Evolutionary conservation across 2,888 invertebrate species (phyloP).

Genomic region (Papilio elwesi): DNA sequence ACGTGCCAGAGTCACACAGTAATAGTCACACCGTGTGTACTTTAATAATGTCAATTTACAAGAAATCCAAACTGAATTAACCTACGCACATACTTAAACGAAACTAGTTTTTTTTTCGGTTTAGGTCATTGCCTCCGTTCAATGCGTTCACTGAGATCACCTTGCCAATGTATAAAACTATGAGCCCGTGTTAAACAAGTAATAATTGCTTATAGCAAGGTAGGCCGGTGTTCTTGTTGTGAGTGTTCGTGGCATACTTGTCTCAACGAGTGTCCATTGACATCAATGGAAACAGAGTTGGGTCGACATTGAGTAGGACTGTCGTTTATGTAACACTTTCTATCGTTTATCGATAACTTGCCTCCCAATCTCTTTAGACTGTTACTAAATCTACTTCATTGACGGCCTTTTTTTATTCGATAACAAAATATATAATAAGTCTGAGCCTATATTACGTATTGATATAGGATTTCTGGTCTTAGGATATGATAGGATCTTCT

Average conservation of each 20-base stretch:
- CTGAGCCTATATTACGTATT: too few species aligned
- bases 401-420: too few species aligned
- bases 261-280: conserved; percentile 54
- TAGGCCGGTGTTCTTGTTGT: conserved; percentile 59
- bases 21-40: background rate
- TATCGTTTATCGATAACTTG: background rate
- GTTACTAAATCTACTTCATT: background rate
- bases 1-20: too few species aligned
- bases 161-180: conserved; percentile 12
- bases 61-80: conserved; percentile 9
- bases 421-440: too few species aligned
- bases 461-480: too few species aligned
- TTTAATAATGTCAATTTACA: conserved; percentile 7
- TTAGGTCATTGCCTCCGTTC: conserved; percentile 28
- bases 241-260: conserved; percentile 51
- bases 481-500: too few species aligned
- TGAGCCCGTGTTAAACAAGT: background rate
- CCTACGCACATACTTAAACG: conserved; percentile 15
- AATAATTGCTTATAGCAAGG: conserved; percentile 37
- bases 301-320: conserved; percentile 38
- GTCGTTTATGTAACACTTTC: conserved; percentile 3
- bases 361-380: background rate
- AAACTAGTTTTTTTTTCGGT: conserved; percentile 24
- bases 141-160: conserved; percentile 29
- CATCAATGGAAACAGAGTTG: conserved; percentile 61